Evolutionary conservation across 2,888 invertebrate species (phyloP), one percentile per base, ranked within the genome.

Genomic region (Matsumyia berberina): DNA sequence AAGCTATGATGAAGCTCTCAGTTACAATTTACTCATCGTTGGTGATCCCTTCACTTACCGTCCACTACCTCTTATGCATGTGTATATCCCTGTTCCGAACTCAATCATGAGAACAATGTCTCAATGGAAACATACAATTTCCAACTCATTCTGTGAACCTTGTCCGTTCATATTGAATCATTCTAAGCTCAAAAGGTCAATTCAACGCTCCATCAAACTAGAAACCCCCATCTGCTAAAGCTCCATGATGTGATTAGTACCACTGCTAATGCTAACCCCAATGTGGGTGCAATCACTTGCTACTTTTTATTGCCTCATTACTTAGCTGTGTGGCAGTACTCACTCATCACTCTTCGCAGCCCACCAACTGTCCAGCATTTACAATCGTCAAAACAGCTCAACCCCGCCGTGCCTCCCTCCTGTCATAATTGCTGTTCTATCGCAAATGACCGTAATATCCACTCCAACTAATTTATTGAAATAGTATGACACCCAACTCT

Each of bases 401-500:
- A 11, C 31, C 8, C 58, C 17, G 31, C 8, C 19, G 5, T 17
- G 39, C 19, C 29, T 37, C 24, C 11, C 37, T 31, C 19, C 24
- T 24, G 2, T 24, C 24, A 24, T 24, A 24, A 15, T 12, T 44
- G 9, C 31, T n/a, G 2, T 0, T 0, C 51, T 19, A 9, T 31
- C 44, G 8, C 46, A 53, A 76, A 81, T 81, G 82, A 70, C 74
- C 74, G 57, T 60, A 85, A 39, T 76, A 70, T 69, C 19, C 57
- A 79, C 37, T 79, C 33, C 15, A 64, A 72, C 69, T 80, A 79
- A 85, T 85, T 85, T 74, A 85, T 79, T 79, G 69, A 69, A 79
- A 80, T 85, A 85, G 69, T 80, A 80, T 74, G 69, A 80, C 85
- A 76, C 85, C 85, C 76, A 66, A 76, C 64, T 85, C 74, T 70